Percentiles rank a stretch among this genome's conserved stretches.
Conservation (phyloP, 64 coral and sea anemone genomes). For the Anthopleura sola region DNA sequence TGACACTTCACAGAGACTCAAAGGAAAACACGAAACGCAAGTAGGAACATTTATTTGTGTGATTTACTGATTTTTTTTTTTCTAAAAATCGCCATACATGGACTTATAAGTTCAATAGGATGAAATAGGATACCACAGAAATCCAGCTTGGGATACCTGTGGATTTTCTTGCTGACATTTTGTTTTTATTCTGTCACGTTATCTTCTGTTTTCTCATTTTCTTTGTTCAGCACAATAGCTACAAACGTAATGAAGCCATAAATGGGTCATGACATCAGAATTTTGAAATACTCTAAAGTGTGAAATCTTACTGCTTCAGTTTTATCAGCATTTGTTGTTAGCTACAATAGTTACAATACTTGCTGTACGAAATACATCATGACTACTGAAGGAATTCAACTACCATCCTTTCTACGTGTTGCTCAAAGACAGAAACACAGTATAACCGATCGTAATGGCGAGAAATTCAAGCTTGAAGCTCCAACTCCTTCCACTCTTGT, state of each 20-base stretch:
- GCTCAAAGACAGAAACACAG: conserved; percentile 45
- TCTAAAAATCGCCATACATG: too few species aligned
- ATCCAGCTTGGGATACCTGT: not conserved
- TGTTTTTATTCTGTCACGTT: not conserved
- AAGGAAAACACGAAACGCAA: too few species aligned
- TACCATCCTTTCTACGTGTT: conserved; percentile 34
- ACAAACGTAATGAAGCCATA: not conserved
- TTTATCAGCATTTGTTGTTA: not conserved
- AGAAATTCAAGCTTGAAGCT: conserved; percentile 36
- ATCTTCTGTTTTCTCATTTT: not conserved
- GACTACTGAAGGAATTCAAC: conserved; percentile 14
- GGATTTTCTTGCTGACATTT: not conserved
- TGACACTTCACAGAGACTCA: too few species aligned
- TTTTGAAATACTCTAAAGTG: not conserved
- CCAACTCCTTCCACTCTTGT: conserved; percentile 23
- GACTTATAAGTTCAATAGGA: too few species aligned
- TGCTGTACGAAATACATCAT: not conserved
- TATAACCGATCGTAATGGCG: conserved; percentile 32
- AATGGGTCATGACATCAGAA: conserved; percentile 1
- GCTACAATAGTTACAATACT: not conserved
- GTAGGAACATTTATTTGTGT: too few species aligned
- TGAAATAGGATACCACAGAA: too few species aligned
- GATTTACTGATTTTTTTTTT: too few species aligned
- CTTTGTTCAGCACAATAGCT: not conserved
- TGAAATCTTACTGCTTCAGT: not conserved